Base-by-base conservation (phyloP, 2,888 invertebrate genomes). In the Chalcosyrphus nemorum region DNA sequence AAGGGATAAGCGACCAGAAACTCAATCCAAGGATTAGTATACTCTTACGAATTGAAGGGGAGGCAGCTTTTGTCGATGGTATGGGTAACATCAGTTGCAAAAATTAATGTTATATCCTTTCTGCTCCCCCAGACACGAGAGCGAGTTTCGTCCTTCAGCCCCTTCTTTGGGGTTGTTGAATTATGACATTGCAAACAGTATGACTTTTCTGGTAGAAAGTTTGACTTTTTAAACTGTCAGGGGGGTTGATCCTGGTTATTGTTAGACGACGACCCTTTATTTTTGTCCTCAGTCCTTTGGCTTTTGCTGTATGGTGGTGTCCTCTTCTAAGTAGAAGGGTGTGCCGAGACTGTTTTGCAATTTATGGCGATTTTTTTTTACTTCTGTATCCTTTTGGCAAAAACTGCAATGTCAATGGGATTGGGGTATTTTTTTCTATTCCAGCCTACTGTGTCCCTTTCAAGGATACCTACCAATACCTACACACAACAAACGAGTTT, bases 121-220 rank as follows among this genome's bases (percentile, higher is more conserved):
- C n/a, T 4, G 38, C 43, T 54, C 1, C 45, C 13, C 35, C 43
- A 70, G 75, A 41, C 47, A 47, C n/a, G n/a, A n/a, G n/a, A n/a
- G n/a, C n/a, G 61, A 61, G 41, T 63, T 38, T 15, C 32, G 29
- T 27, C 57, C 27, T 38, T 13, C 15, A 4, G 2, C 27, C 29
- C 15, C 19, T 17, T 29, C 13, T n/a, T 27, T 11, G 41, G 81
- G 41, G 59, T 70, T 59, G 43, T 76, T 81, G 71, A 78, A 19
- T 82, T 78, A 82, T 82, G 78, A 63, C 61, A 71, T 66, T 74
- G 78, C 72, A 78, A 68, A 68, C 72, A 66, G 72, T 17, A 77
- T 61, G 72, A 52, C 65, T 76, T 76, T 76, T 63, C 50, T 17
- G 54, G n/a, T 56, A 63, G 32, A 61, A 66, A 82, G 66, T 78